These are phyloP conservation scores for Microplitis deprimator DNA, from an alignment of 2,888 invertebrate genomes.

Conservation along the genomic window DNA sequence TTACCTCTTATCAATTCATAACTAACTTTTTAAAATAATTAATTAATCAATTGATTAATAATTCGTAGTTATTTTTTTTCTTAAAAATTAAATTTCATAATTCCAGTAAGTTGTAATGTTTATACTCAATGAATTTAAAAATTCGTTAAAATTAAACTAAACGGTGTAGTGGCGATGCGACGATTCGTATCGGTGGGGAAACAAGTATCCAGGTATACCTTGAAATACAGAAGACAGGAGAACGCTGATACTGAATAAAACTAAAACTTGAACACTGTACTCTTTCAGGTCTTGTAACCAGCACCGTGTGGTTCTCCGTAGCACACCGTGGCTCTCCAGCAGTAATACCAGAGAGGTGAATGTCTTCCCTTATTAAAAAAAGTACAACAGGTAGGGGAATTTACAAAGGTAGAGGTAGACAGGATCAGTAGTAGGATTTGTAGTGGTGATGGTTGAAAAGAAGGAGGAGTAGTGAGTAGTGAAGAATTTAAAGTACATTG, in stretches of 20 bases:
- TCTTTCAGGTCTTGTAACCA: background rate
- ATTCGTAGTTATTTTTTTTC: background rate
- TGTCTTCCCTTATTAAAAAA: conserved; percentile 59
- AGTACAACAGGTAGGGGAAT: conserved; percentile 50
- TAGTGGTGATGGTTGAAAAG: conserved; percentile 12
- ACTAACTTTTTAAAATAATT: background rate
- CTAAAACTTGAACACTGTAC: background rate
- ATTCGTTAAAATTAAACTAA: conserved; percentile 1
- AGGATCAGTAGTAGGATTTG: conserved; percentile 24
- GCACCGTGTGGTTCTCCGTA: background rate
- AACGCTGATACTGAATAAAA: background rate
- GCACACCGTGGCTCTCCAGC: background rate
- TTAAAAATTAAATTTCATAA: background rate
- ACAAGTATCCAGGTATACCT: conserved; percentile 40
- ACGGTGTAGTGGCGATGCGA: conserved; percentile 16
- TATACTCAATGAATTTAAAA: background rate
- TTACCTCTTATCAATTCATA: conserved; percentile 1
- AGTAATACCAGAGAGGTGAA: conserved; percentile 58
- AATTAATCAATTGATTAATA: background rate
- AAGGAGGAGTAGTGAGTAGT: conserved; percentile 4
- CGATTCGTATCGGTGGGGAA: conserved; percentile 15
- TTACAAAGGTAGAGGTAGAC: conserved; percentile 44
- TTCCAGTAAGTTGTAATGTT: background rate
- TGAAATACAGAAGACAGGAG: conserved; percentile 25
- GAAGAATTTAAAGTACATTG: background rate